Percentiles rank a stretch among this genome's conserved stretches.
Conservation (phyloP, 1,140 invertebrate genomes). For the Psix sp. region DNA sequence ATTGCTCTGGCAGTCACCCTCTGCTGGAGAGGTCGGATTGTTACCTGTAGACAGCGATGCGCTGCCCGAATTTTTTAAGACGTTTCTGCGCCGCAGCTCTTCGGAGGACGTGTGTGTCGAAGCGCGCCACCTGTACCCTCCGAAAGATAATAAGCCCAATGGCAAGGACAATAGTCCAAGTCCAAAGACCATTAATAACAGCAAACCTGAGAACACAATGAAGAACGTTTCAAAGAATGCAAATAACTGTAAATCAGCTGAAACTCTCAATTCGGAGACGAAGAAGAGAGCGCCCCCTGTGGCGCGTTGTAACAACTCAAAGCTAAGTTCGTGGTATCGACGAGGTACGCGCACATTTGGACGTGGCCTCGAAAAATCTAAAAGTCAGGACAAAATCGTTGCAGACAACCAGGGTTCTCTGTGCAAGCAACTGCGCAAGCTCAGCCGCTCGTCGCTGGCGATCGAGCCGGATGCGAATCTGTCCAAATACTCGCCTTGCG, state of each 20-base stretch:
- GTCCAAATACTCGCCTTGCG: conserved; percentile 75
- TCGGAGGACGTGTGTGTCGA: conserved; percentile 31
- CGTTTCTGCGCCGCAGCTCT: conserved; percentile 17
- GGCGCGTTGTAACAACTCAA: no score
- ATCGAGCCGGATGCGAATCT: conserved; percentile 70
- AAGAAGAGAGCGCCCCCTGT: conserved; percentile 28
- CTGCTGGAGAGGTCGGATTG: conserved; percentile 65
- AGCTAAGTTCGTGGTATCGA: conserved; percentile 65
- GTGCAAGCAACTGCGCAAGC: conserved; percentile 68
- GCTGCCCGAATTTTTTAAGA: conserved; percentile 63
- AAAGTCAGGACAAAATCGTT: conserved; percentile 59
- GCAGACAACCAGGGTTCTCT: conserved; percentile 62
- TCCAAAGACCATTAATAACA: not conserved
- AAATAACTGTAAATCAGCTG: conserved; percentile 1
- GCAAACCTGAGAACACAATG: conserved; percentile 41
- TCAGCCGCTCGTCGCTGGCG: conserved; percentile 69
- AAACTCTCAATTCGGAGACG: conserved; percentile 26
- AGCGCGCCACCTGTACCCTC: conserved; percentile 4
- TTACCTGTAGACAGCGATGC: conserved; percentile 66
- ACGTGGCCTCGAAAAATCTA: conserved; percentile 53
- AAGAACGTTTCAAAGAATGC: not conserved
- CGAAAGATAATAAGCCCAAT: conserved; percentile 15
- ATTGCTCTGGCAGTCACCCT: conserved; percentile 83
- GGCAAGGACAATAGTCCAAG: conserved; percentile 3
- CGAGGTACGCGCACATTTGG: conserved; percentile 32